Base-by-base conservation (phyloP, 2,888 invertebrate genomes). In the Drosophila mimica region DNA sequence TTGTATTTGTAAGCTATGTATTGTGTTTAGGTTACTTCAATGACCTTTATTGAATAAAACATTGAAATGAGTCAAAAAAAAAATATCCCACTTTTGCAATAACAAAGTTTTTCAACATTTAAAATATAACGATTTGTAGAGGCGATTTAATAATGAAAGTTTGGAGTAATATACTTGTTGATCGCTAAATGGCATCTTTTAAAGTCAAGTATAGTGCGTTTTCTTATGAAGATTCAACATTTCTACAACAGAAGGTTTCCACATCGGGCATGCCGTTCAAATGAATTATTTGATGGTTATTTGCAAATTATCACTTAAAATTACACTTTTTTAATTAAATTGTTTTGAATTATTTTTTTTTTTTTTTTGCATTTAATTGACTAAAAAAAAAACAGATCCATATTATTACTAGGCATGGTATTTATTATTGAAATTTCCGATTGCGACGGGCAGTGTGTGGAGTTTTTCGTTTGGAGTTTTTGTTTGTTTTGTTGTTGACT, bases 401-500 rank as follows among this genome's bases (percentile, higher is more conserved):
- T 72, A 86, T 89, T 61, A 79, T 71, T 87, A 74, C 83, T 88
- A 88, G 86, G 75, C 88, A 83, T 75, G 58, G 63, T 83, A 68
- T 83, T 38, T 54, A 54, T 81, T 81, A 80, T 83, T 82, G 60
- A 82, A 82, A 63, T 72, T 72, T 65, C 76, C 82, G 59, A 62
- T 70, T 48, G 69, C 81, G 60, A 76, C 54, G 61, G 78, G 74
- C 79, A 76, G 80, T 70, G 53, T 31, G 53, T 58, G 38, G 38
- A 40, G 65, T 65, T 28, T 34, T n/a, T 34, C 15, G 51, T 38
- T 61, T 52, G 66, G 43, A 65, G 60, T 53, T 63, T 38, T 53
- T 56, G 17, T 43, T 60, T 33, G 64, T 48, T 40, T 56, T 62
- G 36, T 34, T 58, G 62, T 69, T 66, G 66, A 34, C 36, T 34